These are phyloP conservation scores for Saccostrea glomerata DNA, from an alignment of 1,140 invertebrate species.

Conservation along the genomic window DNA sequence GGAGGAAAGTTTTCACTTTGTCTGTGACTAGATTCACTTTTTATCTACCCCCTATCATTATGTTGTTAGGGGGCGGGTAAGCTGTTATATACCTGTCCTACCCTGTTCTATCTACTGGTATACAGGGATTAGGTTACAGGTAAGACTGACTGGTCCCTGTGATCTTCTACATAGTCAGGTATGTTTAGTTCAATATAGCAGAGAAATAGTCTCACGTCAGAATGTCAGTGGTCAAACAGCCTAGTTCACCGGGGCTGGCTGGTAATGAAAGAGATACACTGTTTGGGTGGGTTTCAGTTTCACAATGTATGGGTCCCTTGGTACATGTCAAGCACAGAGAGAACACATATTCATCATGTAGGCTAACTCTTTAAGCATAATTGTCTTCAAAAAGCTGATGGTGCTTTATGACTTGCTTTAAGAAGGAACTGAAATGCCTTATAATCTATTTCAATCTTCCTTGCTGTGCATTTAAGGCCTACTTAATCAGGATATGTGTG, in stretches of 20 bases:
- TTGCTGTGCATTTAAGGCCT: no score
- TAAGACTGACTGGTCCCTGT: neutral
- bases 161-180: neutral
- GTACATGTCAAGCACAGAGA: neutral
- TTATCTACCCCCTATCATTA: neutral
- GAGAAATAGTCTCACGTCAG: neutral
- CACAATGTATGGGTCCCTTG: neutral
- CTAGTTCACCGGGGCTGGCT: neutral
- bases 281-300: neutral
- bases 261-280: neutral
- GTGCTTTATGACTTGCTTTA: no score
- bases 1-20: neutral
- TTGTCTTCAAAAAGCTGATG: no score
- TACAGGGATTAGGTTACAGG: neutral
- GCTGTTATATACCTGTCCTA: neutral
- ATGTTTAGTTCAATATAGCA: neutral
- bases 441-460: no score
- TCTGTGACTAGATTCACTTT: slow-evolving; percentile 15
- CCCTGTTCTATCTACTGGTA: neutral
- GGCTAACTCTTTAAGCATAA: no score
- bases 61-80: neutral
- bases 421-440: no score
- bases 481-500: no score
- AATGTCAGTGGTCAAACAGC: slow-evolving; percentile 12
- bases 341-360: neutral